Conservation (phyloP, 2,113 vertebrate species). For the chimpanzee (Pan troglodytes) region NHGRI_mPanTro3-v2.1_pri NC_072404.2:136110001-136110500, state of each 20-base stretch:
- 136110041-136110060: constrained; percentile 59
- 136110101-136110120: constrained; percentile 63
- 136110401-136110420: constrained; percentile 49
- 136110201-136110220: constrained; percentile 64
- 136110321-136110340: constrained; percentile 71
- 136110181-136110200: constrained; percentile 62
- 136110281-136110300: constrained; percentile 53
- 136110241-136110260: constrained; percentile 66
- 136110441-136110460: constrained; percentile 70
- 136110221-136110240: constrained; percentile 57
- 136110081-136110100: constrained; percentile 67
- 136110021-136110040: constrained; percentile 29
- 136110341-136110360: constrained; percentile 64
- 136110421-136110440: constrained; percentile 73
- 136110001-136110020: constrained; percentile 54
- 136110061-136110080: constrained; percentile 56
- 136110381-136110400: constrained; percentile 44
- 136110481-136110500: constrained; percentile 72
- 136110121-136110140: constrained; percentile 67
- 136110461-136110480: constrained; percentile 66
- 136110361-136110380: constrained; percentile 73
- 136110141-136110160: constrained; percentile 66
- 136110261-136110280: constrained; percentile 63
- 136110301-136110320: constrained; percentile 51
- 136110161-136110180: constrained; percentile 57